Evolutionary conservation across 2,797 vertebrate species (phyloP), one percentile per base, ranked within the genome.

Genomic region (Diglossa cyanea): DNA sequence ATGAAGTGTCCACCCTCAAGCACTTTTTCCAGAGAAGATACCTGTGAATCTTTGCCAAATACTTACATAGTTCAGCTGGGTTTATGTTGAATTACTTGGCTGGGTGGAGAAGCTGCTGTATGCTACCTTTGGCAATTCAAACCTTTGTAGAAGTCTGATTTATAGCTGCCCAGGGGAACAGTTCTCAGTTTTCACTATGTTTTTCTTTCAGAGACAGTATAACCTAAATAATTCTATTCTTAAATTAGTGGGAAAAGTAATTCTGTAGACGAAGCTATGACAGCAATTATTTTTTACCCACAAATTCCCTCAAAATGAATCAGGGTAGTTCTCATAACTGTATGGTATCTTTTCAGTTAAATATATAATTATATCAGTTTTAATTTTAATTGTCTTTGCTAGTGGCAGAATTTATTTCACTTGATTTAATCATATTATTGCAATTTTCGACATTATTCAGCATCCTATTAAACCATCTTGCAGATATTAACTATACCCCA

Each of bases 371-470:
- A 86, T 93, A 90, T 88, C 37, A 73, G 17, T 87, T 94, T 93
- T 90, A 68, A 66, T 84, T 95, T 95, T 93, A 77, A 83, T 93
- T 88, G 48, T 66, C 31, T 86, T 93, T 92, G 62, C 74, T 93
- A 60, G 37, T 92, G 80, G 77, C 80, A 94, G n/a, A 95, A 89
- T 87, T 93, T 90, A 92, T 66, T 94, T 92, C 55, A 45, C 33
- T 93, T 94, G 61, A 92, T 94, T 92, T 81, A 63, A 54, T 92
- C 87, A 93, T 81, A 92, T 87, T 88, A 91, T 73, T 95, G 45
- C 39, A 78, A 79, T 95, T 94, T 94, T 76, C 82, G 88, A 71
- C 40, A 47, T 85, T 88, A 84, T 91, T 82, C 67, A 94, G 63
- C n/a, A 85, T 85, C 83, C n/a, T 87, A 77, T 92, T 92, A 95